Conservation (phyloP, 2,888 invertebrate genomes). For the Metopia argyrocephala region DNA sequence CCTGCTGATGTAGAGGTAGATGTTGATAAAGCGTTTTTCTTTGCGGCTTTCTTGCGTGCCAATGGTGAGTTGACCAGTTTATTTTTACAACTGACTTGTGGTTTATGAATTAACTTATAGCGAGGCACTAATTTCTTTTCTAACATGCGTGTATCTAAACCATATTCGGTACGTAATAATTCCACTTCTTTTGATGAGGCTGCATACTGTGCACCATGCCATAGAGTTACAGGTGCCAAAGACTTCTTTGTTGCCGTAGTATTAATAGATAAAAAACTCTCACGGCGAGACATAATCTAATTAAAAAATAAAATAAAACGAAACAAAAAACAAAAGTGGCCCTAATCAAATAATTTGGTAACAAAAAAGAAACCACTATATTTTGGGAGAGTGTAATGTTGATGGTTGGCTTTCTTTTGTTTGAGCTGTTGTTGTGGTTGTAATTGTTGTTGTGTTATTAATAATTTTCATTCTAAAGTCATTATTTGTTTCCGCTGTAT, state of each 20-base stretch:
- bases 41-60: conserved; percentile 12
- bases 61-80: conserved; percentile 66
- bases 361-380: too few relatives aligned
- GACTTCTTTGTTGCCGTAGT: conserved; percentile 27
- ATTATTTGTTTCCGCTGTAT: conserved; percentile 61
- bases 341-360: too few relatives aligned
- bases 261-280: conserved; percentile 49
- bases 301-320: conserved; percentile 21
- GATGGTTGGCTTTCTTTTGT: background rate
- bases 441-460: conserved; percentile 10
- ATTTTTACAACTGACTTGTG: conserved; percentile 72
- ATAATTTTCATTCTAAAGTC: conserved; percentile 59
- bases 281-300: conserved; percentile 63
- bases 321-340: background rate
- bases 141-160: conserved; percentile 73
- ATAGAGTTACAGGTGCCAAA: conserved; percentile 70
- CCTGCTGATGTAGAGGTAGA: background rate
- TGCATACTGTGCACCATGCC: conserved; percentile 75
- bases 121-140: conserved; percentile 73
- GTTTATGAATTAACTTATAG: conserved; percentile 69
- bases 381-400: background rate
- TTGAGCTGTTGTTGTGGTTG: background rate
- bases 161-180: conserved; percentile 71
- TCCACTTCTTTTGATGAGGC: conserved; percentile 73
- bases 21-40: background rate